phyloP scores from a whole-genome alignment of 2,797 vertebrate species.

The Phylloscopus collybita region DNA sequence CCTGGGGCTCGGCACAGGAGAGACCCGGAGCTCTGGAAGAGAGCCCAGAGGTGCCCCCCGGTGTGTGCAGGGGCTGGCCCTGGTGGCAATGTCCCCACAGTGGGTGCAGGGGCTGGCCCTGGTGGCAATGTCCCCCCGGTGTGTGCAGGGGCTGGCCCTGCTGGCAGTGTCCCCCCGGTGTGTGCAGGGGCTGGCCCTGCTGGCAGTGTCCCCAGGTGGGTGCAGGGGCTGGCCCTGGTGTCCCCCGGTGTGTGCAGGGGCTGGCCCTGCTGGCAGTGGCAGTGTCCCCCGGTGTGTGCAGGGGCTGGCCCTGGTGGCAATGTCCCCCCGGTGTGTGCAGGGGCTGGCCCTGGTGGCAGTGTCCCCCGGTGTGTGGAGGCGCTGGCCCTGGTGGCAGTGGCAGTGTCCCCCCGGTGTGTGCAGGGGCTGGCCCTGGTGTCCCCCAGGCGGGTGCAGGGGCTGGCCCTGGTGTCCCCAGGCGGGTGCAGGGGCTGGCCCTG shows the following conservation, averaged over 20 bases:
- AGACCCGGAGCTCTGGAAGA: not conserved
- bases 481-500: constrained; percentile 55
- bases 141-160: constrained; percentile 54
- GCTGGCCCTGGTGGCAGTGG: constrained; percentile 63
- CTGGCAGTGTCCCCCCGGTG: not conserved
- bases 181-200: constrained; percentile 52
- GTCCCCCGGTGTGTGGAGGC: constrained; percentile 30
- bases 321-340: constrained; percentile 44
- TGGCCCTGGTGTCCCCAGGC: not conserved
- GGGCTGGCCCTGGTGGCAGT: constrained; percentile 27
- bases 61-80: not conserved
- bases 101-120: not conserved
- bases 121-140: not conserved
- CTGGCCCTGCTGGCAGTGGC: too few relatives aligned
- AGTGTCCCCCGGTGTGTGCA: too few relatives aligned
- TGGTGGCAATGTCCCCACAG: too few relatives aligned
- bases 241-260: too few relatives aligned
- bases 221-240: too few relatives aligned
- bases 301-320: not conserved
- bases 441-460: too few relatives aligned
- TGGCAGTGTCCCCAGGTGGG: not conserved
- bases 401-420: constrained; percentile 52
- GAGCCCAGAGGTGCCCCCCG: not conserved
- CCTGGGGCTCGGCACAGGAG: not conserved
- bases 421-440: constrained; percentile 52